phyloP scores from a whole-genome alignment of 2,113 vertebrate genomes.

The Hippocampus comes region DNA sequence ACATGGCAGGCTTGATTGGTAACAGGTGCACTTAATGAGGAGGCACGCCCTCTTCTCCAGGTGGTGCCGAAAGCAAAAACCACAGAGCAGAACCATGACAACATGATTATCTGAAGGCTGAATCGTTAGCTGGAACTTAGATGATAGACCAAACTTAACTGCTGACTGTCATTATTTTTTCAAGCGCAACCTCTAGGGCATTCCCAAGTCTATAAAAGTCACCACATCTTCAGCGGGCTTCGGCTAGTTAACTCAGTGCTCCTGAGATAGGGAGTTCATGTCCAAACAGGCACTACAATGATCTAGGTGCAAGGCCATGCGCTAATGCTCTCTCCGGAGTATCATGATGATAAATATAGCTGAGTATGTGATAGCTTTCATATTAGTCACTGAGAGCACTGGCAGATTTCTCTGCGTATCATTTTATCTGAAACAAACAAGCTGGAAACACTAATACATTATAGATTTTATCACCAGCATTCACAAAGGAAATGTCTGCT shows the following conservation, averaged over 20 bases:
- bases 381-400: conserved; percentile 28
- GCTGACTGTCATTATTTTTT: conserved; percentile 9
- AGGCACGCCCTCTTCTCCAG: too few species aligned
- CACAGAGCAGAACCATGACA: too few species aligned
- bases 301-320: conserved; percentile 16
- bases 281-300: conserved; percentile 10
- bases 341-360: conserved; percentile 49
- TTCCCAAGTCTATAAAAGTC: conserved; percentile 9
- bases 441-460: conserved; percentile 17
- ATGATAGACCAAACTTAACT: conserved; percentile 12
- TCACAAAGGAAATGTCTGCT: neutral
- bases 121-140: neutral
- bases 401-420: conserved; percentile 17
- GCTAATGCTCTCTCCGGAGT: conserved; percentile 33
- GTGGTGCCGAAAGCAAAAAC: too few species aligned
- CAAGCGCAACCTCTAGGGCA: neutral
- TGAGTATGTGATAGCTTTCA: conserved; percentile 38
- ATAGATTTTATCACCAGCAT: conserved; percentile 10
- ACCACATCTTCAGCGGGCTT: neutral
- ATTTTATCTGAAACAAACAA: conserved; percentile 33
- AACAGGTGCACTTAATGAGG: too few species aligned
- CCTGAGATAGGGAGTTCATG: neutral
- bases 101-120: neutral
- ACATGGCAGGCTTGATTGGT: too few species aligned
- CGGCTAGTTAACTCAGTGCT: neutral